Conservation (phyloP, 2,797 vertebrate genomes). For the Spinibarbus caldwelli region DNA sequence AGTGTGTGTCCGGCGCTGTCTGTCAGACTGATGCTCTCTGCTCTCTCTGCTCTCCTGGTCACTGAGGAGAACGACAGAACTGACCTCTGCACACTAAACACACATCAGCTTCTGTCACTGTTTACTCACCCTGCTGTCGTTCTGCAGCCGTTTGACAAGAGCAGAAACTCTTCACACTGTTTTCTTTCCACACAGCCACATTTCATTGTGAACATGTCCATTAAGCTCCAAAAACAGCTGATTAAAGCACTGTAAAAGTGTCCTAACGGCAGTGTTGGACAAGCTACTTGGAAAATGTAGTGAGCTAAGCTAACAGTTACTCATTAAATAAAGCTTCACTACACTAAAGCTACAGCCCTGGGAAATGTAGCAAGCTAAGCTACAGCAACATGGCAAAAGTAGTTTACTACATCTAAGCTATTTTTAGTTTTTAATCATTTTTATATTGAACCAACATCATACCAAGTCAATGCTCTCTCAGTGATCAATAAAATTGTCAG, state of each 20-base stretch:
- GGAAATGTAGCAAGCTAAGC: too few relatives aligned
- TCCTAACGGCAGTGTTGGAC: neutral
- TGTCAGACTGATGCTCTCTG: slow-evolving; percentile 32
- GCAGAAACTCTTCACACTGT: neutral
- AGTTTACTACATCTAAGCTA: too few relatives aligned
- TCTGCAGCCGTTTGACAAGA: neutral
- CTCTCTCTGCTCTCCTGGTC: slow-evolving; percentile 28
- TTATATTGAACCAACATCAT: too few relatives aligned
- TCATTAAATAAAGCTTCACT: too few relatives aligned
- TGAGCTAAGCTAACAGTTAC: too few relatives aligned
- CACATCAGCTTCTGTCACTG: neutral
- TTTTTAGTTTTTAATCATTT: too few relatives aligned
- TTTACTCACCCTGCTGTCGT: neutral
- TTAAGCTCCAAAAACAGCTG: neutral
- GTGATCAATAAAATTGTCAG: too few relatives aligned
- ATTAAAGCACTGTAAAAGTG: neutral
- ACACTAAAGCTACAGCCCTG: too few relatives aligned
- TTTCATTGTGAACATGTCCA: neutral
- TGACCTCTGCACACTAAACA: slow-evolving; percentile 24
- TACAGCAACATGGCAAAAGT: too few relatives aligned
- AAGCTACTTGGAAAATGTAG: too few relatives aligned
- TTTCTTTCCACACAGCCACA: neutral
- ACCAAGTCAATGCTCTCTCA: too few relatives aligned
- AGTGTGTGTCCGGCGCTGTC: slow-evolving; percentile 44
- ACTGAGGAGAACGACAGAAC: neutral